Evolutionary conservation across 1,140 invertebrate species (phyloP).

Genomic region (Apis dorsata): DNA sequence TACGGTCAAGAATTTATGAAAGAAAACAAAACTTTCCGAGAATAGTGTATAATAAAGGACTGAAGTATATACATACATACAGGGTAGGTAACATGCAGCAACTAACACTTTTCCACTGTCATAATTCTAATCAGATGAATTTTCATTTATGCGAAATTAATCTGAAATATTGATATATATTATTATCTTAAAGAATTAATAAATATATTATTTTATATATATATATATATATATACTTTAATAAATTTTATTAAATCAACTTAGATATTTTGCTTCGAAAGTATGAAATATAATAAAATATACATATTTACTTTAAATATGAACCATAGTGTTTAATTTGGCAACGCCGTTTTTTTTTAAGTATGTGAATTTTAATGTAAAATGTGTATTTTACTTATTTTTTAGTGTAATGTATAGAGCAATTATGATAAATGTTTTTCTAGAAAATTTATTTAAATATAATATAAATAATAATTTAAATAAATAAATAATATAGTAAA

Average conservation of each 20-base stretch:
- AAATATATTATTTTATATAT: too few species aligned
- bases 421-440: too few species aligned
- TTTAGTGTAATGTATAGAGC: too few species aligned
- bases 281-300: not conserved
- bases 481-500: too few species aligned
- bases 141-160: not conserved
- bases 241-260: not conserved
- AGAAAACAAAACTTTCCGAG: conserved; percentile 30
- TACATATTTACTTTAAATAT: too few species aligned
- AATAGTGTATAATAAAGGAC: conserved; percentile 3
- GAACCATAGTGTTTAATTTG: too few species aligned
- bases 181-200: not conserved
- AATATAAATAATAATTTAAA: too few species aligned
- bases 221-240: not conserved
- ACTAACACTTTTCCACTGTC: not conserved
- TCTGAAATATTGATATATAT: not conserved
- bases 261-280: not conserved
- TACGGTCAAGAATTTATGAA: conserved; percentile 4
- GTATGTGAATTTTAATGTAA: too few species aligned
- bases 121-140: not conserved
- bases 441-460: too few species aligned
- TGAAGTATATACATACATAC: conserved; percentile 1
- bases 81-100: not conserved
- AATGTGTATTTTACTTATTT: too few species aligned
- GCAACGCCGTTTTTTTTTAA: too few species aligned